Evolutionary conservation across 1,140 invertebrate genomes (phyloP).

Genomic region (Colletes gigas): DNA sequence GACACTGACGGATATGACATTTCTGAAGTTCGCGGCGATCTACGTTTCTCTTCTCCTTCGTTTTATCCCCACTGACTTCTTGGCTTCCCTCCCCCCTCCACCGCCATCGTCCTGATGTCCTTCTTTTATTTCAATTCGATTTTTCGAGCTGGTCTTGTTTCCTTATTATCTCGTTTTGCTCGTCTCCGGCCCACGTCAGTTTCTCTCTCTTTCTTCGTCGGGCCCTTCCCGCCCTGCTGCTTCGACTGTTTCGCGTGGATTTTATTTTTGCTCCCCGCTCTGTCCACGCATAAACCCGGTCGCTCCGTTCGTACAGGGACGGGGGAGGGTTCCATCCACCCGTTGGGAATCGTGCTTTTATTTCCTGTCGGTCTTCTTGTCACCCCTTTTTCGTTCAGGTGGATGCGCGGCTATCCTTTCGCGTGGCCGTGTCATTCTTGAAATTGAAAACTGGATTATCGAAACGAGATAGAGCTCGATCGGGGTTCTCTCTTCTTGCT

Average conservation of each 20-base stretch:
- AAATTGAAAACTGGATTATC: constrained; percentile 56
- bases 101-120: neutral
- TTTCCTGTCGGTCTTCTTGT: constrained; percentile 39
- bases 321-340: constrained; percentile 18
- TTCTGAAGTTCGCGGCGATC: constrained; percentile 73
- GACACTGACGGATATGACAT: constrained; percentile 77
- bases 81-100: neutral
- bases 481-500: neutral
- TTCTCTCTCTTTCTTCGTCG: constrained; percentile 4
- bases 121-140: constrained; percentile 48
- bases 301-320: too few species aligned
- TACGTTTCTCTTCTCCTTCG: constrained; percentile 49
- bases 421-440: constrained; percentile 39
- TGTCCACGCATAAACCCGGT: constrained; percentile 21
- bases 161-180: constrained; percentile 44
- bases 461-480: neutral
- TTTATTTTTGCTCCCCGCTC: constrained; percentile 45
- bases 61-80: constrained; percentile 33
- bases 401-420: constrained; percentile 8
- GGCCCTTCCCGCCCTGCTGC: neutral
- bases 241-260: constrained; percentile 21
- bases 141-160: constrained; percentile 42
- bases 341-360: constrained; percentile 32
- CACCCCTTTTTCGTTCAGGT: constrained; percentile 26
- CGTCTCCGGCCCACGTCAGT: constrained; percentile 29